Evolutionary conservation across 1,140 invertebrate species (phyloP).

Genomic region (Micrasema longulum): DNA sequence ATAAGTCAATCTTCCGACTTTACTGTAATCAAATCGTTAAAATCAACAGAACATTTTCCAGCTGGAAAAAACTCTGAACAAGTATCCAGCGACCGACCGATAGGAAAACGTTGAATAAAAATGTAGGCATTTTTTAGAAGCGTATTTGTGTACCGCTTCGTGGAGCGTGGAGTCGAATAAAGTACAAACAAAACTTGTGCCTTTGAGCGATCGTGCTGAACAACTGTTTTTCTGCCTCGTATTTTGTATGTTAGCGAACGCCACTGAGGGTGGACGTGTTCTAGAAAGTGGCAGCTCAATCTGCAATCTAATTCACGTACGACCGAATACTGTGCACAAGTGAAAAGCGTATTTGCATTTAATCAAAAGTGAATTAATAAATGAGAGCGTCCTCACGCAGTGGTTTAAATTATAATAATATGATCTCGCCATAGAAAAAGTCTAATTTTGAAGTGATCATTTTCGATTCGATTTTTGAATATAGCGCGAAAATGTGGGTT

Average conservation of each 20-base stretch:
- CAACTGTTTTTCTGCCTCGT: not conserved
- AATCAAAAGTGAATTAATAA: constrained; percentile 21
- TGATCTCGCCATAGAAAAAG: constrained; percentile 25
- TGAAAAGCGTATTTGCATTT: constrained; percentile 33
- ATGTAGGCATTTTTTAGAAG: too few species aligned
- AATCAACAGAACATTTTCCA: too few species aligned
- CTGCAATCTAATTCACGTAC: not conserved
- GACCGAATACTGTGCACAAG: not conserved
- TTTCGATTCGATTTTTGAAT: constrained; percentile 22
- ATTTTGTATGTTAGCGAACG: constrained; percentile 30
- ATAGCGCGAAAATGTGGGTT: constrained; percentile 51
- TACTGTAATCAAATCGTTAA: too few species aligned
- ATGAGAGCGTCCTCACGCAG: constrained; percentile 1
- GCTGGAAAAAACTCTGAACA: too few species aligned
- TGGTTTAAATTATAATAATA: constrained; percentile 21
- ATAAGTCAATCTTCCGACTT: too few species aligned
- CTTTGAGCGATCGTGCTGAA: too few species aligned
- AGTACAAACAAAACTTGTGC: too few species aligned
- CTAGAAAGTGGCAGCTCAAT: not conserved
- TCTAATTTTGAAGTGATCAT: constrained; percentile 14
- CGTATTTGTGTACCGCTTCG: too few species aligned
- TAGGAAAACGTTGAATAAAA: too few species aligned
- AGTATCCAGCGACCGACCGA: too few species aligned
- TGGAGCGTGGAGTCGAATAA: not conserved
- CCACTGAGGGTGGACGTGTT: constrained; percentile 8